phyloP scores from a whole-genome alignment of 2,888 invertebrate genomes.

The Apodemia duryi region DNA sequence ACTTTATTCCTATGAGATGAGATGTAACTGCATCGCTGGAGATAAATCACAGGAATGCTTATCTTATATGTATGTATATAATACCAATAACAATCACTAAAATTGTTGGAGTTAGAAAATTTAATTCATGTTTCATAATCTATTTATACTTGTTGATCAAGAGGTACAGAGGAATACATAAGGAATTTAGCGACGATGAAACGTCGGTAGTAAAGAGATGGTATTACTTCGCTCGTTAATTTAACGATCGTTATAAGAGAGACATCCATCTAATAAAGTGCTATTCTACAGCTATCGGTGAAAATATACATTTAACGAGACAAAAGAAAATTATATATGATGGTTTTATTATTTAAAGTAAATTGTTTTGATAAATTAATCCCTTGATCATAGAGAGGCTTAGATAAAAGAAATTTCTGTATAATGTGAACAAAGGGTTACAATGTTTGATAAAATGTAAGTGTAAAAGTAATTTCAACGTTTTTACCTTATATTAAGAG shows the following conservation, averaged over 20 bases:
- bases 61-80: too few relatives aligned
- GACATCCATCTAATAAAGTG: constrained; percentile 20
- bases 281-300: constrained; percentile 18
- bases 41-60: too few relatives aligned
- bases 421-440: not conserved
- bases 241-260: constrained; percentile 21
- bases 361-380: not conserved
- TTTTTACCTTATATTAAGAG: too few relatives aligned
- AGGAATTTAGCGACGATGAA: constrained; percentile 18
- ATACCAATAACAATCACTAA: too few relatives aligned
- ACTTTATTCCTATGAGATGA: too few relatives aligned
- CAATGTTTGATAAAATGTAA: not conserved
- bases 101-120: too few relatives aligned
- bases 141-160: constrained; percentile 5
- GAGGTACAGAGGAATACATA: constrained; percentile 6
- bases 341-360: constrained; percentile 1
- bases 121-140: not conserved
- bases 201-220: constrained; percentile 19
- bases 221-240: constrained; percentile 22
- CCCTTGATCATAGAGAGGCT: not conserved
- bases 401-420: not conserved
- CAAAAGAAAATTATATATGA: constrained; percentile 2
- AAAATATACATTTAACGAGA: constrained; percentile 10
- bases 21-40: too few relatives aligned
- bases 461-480: not conserved